Evolutionary conservation across 2,797 vertebrate genomes (phyloP), one percentile per base, ranked within the genome.

Genomic region (Catharus ustulatus): DNA sequence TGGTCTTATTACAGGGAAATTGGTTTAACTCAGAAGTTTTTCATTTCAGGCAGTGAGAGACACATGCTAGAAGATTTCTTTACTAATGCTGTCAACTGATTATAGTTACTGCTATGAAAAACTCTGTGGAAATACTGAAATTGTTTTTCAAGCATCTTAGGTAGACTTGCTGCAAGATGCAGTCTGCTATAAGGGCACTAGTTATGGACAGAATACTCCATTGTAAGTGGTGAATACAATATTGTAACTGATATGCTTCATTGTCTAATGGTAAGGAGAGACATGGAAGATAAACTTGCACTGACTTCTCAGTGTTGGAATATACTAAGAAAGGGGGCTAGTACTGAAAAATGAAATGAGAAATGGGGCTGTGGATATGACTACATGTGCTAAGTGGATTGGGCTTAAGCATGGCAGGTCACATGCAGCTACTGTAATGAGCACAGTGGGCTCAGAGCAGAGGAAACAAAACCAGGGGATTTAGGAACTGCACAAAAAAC

Each of bases 381-480:
- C 23, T 54, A 12, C 0, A 1, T 0, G 1, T 15, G 15, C 30
- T 71, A 27, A 68, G 17, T 48, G 63, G 30, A 14, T 32, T 49
- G 49, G 29, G 21, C 12, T 67, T 52, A 83, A 61, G n/a, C 0
- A 0, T 84, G 58, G 21, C 36, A 62, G 48, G 24, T 84, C 66
- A 42, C 20, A 17, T 5, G 42, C 26, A 80, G 42, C 15, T 12
- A 5, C 69, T 49, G 42, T 48, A 55, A 58, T 43, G 58, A 75
- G 75, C 49, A 75, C 61, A 63, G 75, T 27, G 14, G 57, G 75
- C 34, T 42, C 13, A 19, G 66, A 12, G 34, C n/a, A 52, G 38
- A 66, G 52, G 49, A 89, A 48, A 68, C 29, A 76, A 80, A 90
- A 61, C 19, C 24, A 29, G 38, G n/a, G 48, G 38, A 68, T 43